Conservation (phyloP, 2,888 invertebrate species). For the Coremacera marginata region DNA sequence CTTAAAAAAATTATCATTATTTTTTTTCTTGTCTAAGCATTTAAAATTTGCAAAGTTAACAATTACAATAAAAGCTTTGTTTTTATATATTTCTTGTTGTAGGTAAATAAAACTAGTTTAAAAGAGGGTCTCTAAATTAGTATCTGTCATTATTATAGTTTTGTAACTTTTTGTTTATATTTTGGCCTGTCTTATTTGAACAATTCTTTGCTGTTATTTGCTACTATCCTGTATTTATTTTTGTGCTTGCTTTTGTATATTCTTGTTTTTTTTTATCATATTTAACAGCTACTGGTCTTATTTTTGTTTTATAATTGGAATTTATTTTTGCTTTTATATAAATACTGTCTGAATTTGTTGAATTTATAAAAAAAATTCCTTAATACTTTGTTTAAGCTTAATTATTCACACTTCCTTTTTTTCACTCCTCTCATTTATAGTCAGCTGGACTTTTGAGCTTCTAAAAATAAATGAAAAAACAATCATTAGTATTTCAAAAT, state of each 20-base stretch:
- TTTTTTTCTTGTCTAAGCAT: conserved; percentile 36
- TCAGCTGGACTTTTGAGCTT: too few species aligned
- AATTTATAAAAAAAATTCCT: not conserved
- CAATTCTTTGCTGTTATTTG: not conserved
- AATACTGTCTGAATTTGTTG: not conserved
- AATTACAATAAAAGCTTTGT: conserved; percentile 30
- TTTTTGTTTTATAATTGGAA: not conserved
- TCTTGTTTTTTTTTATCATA: not conserved
- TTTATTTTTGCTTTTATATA: not conserved
- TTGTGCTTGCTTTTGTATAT: not conserved
- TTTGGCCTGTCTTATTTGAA: conserved; percentile 1
- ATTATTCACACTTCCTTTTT: too few species aligned
- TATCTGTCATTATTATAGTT: not conserved
- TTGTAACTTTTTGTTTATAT: not conserved
- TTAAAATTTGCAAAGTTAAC: conserved; percentile 40
- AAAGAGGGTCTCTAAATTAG: not conserved
- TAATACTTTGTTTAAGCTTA: not conserved
- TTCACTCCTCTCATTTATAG: too few species aligned
- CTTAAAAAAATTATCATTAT: conserved; percentile 35
- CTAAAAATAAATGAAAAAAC: too few species aligned
- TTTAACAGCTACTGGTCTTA: not conserved
- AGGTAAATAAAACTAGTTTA: not conserved
- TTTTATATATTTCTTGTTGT: conserved; percentile 11
- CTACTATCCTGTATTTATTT: not conserved
- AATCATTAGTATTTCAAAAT: too few species aligned